Percentiles rank a stretch among this genome's conserved stretches.
phyloP scores from a whole-genome alignment of 2,888 invertebrate species.

The Andrena haemorrhoa region DNA sequence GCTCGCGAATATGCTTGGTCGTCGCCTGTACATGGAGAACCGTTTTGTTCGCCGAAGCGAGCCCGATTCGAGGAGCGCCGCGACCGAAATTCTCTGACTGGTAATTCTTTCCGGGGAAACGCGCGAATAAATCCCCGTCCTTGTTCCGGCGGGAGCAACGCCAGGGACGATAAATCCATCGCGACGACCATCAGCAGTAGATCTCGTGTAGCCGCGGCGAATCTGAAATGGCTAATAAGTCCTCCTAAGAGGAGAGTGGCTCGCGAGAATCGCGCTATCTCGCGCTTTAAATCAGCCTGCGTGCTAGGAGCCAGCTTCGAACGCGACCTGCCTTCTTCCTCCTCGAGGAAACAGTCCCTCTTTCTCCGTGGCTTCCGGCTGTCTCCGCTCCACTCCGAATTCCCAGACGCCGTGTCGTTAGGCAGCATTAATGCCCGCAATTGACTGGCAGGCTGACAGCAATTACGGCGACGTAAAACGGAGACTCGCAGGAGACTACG shows the following conservation, averaged over 20 bases:
- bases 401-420: constrained; percentile 66
- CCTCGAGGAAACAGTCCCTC: constrained; percentile 7
- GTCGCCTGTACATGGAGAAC: background rate
- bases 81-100: constrained; percentile 2
- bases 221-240: constrained; percentile 56
- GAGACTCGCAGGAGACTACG: constrained; percentile 20
- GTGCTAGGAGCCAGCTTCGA: background rate
- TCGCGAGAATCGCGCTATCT: constrained; percentile 30
- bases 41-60: background rate
- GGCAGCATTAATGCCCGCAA: constrained; percentile 61
- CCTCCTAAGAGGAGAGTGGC: constrained; percentile 28
- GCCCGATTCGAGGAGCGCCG: background rate
- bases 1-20: constrained; percentile 16
- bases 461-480: constrained; percentile 51
- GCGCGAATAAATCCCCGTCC: constrained; percentile 45
- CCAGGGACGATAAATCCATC: constrained; percentile 41
- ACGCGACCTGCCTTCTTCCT: background rate
- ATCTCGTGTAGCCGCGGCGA: constrained; percentile 25
- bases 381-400: constrained; percentile 38
- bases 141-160: constrained; percentile 27
- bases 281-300: constrained; percentile 19
- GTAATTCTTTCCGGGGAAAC: background rate
- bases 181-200: constrained; percentile 10
- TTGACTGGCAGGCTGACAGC: constrained; percentile 50
- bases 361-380: background rate